A percentile compares a stretch with the other conserved stretches of the same genome.
phyloP scores from a whole-genome alignment of 2,888 invertebrate genomes.

The Linyphia triangularis region DNA sequence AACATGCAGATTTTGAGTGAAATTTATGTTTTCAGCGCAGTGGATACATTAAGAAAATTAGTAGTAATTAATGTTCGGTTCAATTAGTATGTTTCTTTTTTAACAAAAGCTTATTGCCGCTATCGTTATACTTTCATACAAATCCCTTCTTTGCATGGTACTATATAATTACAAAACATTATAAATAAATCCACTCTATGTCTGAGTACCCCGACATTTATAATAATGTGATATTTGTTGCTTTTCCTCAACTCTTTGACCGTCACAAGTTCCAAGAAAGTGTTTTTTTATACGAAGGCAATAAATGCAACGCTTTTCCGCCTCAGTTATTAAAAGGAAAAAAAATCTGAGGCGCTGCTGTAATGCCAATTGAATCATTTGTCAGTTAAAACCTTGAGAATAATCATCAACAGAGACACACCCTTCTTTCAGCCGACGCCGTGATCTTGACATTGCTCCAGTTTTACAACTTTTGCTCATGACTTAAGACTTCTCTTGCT shows the following conservation, averaged over 20 bases:
- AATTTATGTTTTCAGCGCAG: too few species aligned
- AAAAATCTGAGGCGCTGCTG: constrained; percentile 20
- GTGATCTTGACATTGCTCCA: constrained; percentile 69
- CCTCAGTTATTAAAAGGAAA: constrained; percentile 32
- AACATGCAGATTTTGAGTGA: too few species aligned
- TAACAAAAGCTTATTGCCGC: too few species aligned
- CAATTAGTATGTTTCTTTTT: too few species aligned
- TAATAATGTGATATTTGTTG: constrained; percentile 20
- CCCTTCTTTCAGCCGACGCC: constrained; percentile 43
- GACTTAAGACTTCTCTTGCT: neutral
- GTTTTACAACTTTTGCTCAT: constrained; percentile 52
- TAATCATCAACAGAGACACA: constrained; percentile 44
- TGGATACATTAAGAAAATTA: too few species aligned
- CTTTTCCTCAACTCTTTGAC: neutral
- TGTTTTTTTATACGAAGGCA: constrained; percentile 7
- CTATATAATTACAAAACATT: constrained; percentile 41
- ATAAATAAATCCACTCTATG: constrained; percentile 26
- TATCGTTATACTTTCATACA: too few species aligned
- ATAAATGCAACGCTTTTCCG: constrained; percentile 23
- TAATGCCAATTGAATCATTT: constrained; percentile 62
- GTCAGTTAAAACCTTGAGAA: constrained; percentile 39
- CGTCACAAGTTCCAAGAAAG: constrained; percentile 1
- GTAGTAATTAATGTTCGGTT: too few species aligned
- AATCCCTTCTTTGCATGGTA: too few species aligned
- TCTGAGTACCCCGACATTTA: neutral